Base-by-base conservation (phyloP, 2,888 invertebrate genomes). In the Megamerina dolium region DNA sequence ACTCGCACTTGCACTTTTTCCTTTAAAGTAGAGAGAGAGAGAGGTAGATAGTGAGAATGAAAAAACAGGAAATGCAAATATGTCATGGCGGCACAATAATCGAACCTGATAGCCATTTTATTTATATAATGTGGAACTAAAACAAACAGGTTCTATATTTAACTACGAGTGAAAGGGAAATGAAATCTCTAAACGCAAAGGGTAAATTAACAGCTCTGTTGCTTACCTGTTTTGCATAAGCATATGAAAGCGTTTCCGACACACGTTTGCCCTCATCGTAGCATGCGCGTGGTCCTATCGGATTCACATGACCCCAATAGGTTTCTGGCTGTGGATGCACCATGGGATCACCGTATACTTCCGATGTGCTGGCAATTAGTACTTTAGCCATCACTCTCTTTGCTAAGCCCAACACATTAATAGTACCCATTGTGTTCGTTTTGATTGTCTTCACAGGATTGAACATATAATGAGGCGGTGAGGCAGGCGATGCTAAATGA, bases 231-330 rank as follows among this genome's bases (percentile, higher is more conserved):
- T 95, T 93, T 13, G 91, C 88, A 71, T 99, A 99, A 0, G 99
- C 94, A 70, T 95, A 96, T 6, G 79, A 79, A 45, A 99, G 75
- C 0, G 97, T 92, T 73, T 99, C 99, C 0, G 97, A 88, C 1
- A 97, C 94, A 41, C 99, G 77, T 73, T 99, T 99, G n/a, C 96
- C 97, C 74, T 99, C 99, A 66, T 99, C 99, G 63, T 99, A 99
- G 71, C 99, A 99, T 1, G 97, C 93, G 45, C 99, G 76, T 0
- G 92, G 92, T 2, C 92, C 91, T 60, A 99, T 96, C 6, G 97
- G 96, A 77, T 99, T 99, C 0, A 99, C 99, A 71, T 99, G 90
- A 1, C 99, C 99, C 96, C 97, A 99, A 65, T 97, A 97, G 1
- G 89, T 86, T 74, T 99, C 99, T 1, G 87, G 85, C 68, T 99